phyloP scores from a whole-genome alignment of 2,888 invertebrate species.

The Hedychridium roseum region DNA sequence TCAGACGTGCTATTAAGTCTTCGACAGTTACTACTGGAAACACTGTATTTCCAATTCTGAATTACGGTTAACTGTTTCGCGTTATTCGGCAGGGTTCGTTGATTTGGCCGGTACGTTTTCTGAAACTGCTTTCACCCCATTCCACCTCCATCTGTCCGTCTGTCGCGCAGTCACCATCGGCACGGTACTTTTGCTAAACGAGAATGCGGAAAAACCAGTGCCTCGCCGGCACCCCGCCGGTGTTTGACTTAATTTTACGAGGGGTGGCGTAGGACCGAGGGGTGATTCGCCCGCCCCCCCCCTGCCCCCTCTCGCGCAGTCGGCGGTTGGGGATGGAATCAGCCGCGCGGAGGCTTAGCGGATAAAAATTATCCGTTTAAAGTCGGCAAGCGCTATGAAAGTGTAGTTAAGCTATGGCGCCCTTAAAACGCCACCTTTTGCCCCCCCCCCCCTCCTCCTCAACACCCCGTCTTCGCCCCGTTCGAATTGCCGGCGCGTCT shows the following conservation, averaged over 20 bases:
- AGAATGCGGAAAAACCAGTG: constrained; percentile 44
- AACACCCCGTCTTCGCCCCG: constrained; percentile 19
- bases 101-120: too few relatives aligned
- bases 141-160: constrained; percentile 16
- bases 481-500: too few relatives aligned
- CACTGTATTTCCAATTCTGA: too few relatives aligned
- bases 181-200: constrained; percentile 39
- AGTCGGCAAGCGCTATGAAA: constrained; percentile 55
- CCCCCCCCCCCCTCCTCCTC: constrained; percentile 15
- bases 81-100: too few relatives aligned
- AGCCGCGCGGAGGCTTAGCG: constrained; percentile 35
- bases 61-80: too few relatives aligned
- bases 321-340: constrained; percentile 29
- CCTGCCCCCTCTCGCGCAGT: constrained; percentile 1
- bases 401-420: constrained; percentile 51
- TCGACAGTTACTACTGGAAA: too few relatives aligned
- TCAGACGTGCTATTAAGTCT: too few relatives aligned
- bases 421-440: constrained; percentile 23
- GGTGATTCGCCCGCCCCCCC: constrained; percentile 29
- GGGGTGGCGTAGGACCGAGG: constrained; percentile 42
- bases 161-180: constrained; percentile 18
- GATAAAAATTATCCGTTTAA: constrained; percentile 60
- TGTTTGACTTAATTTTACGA: constrained; percentile 62
- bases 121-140: too few relatives aligned
- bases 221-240: constrained; percentile 49